Base-by-base conservation (phyloP, 2,797 vertebrate species). In the Centroberyx gerrardi region DNA sequence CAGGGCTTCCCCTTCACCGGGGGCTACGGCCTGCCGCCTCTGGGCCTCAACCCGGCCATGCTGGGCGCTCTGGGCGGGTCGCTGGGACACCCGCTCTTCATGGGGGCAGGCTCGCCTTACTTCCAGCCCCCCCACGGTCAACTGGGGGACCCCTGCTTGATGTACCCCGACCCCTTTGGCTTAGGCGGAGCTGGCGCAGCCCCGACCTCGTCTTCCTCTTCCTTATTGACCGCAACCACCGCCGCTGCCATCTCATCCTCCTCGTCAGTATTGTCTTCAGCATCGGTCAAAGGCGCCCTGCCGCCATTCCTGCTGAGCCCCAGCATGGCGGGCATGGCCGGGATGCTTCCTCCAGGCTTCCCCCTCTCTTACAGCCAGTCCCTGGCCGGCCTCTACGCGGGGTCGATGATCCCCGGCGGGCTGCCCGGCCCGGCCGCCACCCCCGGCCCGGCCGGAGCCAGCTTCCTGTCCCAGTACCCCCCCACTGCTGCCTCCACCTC, bases 231-330 rank as follows among this genome's bases (percentile, higher is more conserved):
- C 54, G 92, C 95, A 87, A 94, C 95, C 90, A 94, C 96, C 80
- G 17, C 86, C 3, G 17, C 86, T 1, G 90, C 94, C 42, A 86
- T 94, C 92, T 95, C 96, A 85, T 96, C 96, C 87, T 86, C 90
- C 3, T 87, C 86, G 1, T 70, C 87, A 4, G 65, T 75, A 2
- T 59, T 78, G 84, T 87, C 94, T 76, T 95, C 95, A 75, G 89
- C 93, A 0, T 71, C 86, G 22, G 29, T 77, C 27, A 82, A 87
- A 54, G 95, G 95, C 87, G 95, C 95, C 80, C 79, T 96, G 86
- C 94, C 96, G 14, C 95, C 95, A 0, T 98, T 97, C 92, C 95
- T 97, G 95, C 93, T 98, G 84, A 96, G 91, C 92, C 94, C 96
- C 68, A 85, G 79, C 68, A 78, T 92, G 87, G 81, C 82, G 53